These are phyloP conservation scores for Myanophis thanlyinensis DNA, from an alignment of 2,113 vertebrate species.

Conservation along the genomic window DNA sequence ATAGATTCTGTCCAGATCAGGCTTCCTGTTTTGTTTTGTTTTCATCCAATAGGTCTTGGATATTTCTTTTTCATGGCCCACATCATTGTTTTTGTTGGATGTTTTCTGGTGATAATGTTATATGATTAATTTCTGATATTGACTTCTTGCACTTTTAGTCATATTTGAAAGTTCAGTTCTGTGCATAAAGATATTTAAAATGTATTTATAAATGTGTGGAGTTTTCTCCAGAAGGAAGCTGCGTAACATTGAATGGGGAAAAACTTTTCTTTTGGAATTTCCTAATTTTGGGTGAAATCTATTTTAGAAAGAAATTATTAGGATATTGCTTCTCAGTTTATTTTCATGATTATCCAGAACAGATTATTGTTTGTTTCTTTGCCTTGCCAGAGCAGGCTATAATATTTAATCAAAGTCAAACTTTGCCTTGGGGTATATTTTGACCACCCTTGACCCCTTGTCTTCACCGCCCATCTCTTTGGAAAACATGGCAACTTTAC, in stretches of 20 bases:
- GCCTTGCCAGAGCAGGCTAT: not conserved
- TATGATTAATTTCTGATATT: not conserved
- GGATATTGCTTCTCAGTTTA: not conserved
- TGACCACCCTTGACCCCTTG: not conserved
- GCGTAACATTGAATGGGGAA: not conserved
- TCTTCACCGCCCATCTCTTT: not conserved
- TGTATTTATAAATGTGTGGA: not conserved
- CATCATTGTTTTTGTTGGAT: not conserved
- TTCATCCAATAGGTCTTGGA: not conserved
- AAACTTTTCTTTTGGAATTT: not conserved
- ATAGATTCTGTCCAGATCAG: not conserved
- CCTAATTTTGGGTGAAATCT: not conserved
- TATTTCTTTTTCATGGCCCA: not conserved
- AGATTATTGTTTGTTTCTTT: not conserved
- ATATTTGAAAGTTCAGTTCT: not conserved
- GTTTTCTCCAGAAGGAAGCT: not conserved
- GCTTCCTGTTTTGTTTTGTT: not conserved
- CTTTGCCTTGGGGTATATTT: not conserved
- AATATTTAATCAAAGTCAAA: not conserved
- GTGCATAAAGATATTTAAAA: not conserved
- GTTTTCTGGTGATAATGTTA: not conserved
- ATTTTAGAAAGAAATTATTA: not conserved
- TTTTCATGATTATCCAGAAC: not conserved
- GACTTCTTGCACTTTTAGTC: not conserved
- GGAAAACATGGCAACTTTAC: not conserved